Evolutionary conservation across 2,888 invertebrate genomes (phyloP), one percentile per base, ranked within the genome.

Genomic region (Steromphala cineraria): DNA sequence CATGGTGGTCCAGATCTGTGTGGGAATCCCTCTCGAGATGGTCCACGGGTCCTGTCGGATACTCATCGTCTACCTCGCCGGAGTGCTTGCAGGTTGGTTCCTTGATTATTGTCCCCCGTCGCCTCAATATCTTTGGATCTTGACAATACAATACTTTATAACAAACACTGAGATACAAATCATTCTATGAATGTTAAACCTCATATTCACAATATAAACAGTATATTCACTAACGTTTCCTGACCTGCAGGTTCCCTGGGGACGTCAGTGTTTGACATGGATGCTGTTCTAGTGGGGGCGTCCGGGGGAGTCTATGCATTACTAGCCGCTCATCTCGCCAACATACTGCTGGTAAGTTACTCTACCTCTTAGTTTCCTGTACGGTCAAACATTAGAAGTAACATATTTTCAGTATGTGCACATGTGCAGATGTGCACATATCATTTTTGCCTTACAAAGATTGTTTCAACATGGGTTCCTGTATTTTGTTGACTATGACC

Each of bases 1-100:
- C 94, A 95, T 98, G 91, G 95, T 97, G 88, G 97, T 98, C 80
- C 98, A 99, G 94, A 95, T 98, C 86, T 95, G 98, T 91, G 98
- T 98, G 89, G 98, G 98, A 67, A 94, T 98, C 86, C 98, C 98
- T 5, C 94, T 99, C 91, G 99, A 99, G 94, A 97, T 98, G 92
- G 96, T 97, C 93, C 97, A 97, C 93, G 96, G 96, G 31, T 95
- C 95, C 36, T 88, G 95, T 90, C 95, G 96, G 79, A 95, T 96
- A 82, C 95, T 95, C 56, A 91, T 95, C 75, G 94, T 97, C 86
- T 98, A 98, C 94, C 90, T 95, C 86, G 95, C 95, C 13, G 97
- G 97, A 28, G 96, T 97, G 84, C 94, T 96, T 67, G 96, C 96
- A 83, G 94, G 94, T 94, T 86, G 77, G 78, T 67, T 36, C 10